Conservation (phyloP, 2,113 vertebrate genomes). For the Erythrocebus patas region DNA sequence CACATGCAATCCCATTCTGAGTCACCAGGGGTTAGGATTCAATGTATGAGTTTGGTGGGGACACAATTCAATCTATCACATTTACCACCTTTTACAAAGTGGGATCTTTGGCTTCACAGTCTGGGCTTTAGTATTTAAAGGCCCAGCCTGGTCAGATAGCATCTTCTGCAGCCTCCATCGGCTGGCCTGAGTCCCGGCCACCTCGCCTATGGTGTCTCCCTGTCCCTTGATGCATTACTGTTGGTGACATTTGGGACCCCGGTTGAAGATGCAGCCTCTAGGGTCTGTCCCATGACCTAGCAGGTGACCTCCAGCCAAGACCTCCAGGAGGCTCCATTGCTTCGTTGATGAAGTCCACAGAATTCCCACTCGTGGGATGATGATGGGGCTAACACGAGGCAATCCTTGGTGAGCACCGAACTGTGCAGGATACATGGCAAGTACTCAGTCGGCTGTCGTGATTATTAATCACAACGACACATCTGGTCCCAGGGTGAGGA, state of each 20-base stretch:
- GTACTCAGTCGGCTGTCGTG: fast-evolving
- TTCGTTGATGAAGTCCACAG: fast-evolving
- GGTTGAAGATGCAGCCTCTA: neutral
- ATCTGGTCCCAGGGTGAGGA: neutral
- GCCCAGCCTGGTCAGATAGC: fast-evolving
- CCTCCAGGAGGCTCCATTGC: fast-evolving
- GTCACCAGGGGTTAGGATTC: fast-evolving
- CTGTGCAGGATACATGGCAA: fast-evolving
- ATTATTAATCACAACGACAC: neutral
- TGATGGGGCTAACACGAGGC: fast-evolving
- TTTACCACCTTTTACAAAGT: neutral
- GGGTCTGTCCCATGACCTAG: neutral
- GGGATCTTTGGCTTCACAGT: neutral
- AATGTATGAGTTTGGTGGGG: too few species aligned
- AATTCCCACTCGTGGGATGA: fast-evolving
- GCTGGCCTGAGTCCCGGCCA: neutral
- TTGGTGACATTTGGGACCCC: fast-evolving
- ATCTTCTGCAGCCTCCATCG: neutral
- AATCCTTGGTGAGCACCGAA: fast-evolving
- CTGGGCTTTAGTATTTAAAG: neutral
- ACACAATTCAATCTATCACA: too few species aligned
- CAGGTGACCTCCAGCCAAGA: fast-evolving
- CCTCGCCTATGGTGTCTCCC: fast-evolving
- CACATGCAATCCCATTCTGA: neutral
- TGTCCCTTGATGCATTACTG: fast-evolving